Base-by-base conservation (phyloP, 1,140 invertebrate species). In the Drosophila littoralis region DNA sequence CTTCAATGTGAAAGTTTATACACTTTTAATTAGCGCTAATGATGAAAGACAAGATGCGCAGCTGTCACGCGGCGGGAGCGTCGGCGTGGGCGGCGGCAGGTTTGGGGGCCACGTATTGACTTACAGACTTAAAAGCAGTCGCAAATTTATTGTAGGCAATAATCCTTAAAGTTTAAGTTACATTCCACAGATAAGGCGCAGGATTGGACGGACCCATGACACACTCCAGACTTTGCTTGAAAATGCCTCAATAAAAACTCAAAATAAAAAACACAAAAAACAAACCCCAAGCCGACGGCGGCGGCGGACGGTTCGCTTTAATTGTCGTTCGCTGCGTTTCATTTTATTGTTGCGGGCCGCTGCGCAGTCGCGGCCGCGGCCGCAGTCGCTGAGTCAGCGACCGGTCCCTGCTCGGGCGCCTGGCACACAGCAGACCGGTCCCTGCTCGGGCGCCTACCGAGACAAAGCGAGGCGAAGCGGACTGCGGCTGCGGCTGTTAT, bases 161-260 rank as follows among this genome's bases (percentile, higher is more conserved):
- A 89, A 89, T 89, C 85, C 85, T 89, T 89, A 90, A 89, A 89
- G 85, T 90, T 89, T 89, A 89, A 90, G 78, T 89, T 89, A 89
- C 85, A 90, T 89, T 89, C 85, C 86, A 81, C 52, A 89, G 85
- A 89, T 89, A 89, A 89, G 85, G 54, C 51, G 59, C 69, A 76
- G 69, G 55, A 71, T 43, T 75, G 57, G 45, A 58, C 63, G 57
- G 45, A 58, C 63, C 51, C 73, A 77, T 75, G 81, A 77, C 68
- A 66, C 57, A 71, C 43, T 66, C 33, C 42, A 65, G 42, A 35
- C 52, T 66, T 50, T 51, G 33, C 7, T 50, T 17, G 22, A 55
- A 75, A 77, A 77, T 61, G 85, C 78, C 82, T 68, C 75, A 72
- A 85, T 88, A 85, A 85, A 85, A 85, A 86, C 65, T 28, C 22